Conservation (phyloP, 2,113 vertebrate genomes). For the Coturnix japonica region DNA sequence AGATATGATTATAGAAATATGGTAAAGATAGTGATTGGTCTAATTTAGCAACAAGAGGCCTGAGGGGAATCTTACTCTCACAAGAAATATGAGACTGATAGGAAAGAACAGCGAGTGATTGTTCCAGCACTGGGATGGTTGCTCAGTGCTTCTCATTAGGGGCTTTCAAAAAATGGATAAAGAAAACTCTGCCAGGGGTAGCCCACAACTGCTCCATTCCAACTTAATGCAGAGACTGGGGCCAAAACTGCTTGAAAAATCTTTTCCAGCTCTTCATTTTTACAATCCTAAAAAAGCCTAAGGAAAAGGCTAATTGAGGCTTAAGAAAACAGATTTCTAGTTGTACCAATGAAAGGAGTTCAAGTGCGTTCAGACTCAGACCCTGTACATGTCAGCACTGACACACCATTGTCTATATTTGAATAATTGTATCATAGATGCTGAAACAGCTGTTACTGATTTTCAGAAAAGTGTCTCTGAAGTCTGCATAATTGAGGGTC, state of each 20-base stretch:
- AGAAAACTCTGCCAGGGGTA: background rate
- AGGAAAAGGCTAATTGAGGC: background rate
- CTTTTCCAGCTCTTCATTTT: background rate
- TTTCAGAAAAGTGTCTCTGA: background rate
- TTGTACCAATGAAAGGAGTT: background rate
- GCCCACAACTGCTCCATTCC: background rate
- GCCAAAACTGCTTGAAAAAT: background rate
- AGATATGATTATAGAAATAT: conserved; percentile 3
- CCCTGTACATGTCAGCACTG: background rate
- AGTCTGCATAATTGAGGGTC: background rate
- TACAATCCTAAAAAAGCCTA: background rate
- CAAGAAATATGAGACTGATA: background rate
- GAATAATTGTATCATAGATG: background rate
- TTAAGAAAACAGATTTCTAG: background rate
- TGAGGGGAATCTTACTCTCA: conserved; percentile 23
- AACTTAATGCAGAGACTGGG: background rate
- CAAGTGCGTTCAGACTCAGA: accelerated
- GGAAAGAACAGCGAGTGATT: conserved; percentile 14
- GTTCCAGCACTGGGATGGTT: background rate
- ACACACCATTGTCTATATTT: background rate
- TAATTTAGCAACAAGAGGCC: conserved; percentile 35
- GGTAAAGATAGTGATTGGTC: conserved; percentile 43
- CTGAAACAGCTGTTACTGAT: background rate
- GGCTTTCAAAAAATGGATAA: background rate
- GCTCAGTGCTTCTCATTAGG: background rate